phyloP scores from a whole-genome alignment of 2,888 invertebrate genomes.

The Drosophila helvetica region DNA sequence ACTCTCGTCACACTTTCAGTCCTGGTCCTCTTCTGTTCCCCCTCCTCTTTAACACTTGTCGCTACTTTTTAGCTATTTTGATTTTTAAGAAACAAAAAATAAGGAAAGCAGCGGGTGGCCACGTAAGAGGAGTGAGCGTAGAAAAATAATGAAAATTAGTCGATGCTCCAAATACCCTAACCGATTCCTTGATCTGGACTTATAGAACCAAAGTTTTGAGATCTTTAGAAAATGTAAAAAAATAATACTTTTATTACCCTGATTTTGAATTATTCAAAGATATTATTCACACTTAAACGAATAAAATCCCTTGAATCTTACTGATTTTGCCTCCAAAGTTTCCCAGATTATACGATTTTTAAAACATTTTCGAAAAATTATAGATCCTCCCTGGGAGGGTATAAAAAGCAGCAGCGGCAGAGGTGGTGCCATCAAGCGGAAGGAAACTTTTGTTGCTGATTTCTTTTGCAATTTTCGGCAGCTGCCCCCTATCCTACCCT shows the following conservation, averaged over 20 bases:
- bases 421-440: not conserved
- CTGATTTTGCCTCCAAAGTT: too few species aligned
- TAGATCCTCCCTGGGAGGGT: not conserved
- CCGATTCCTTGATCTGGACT: not conserved
- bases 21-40: slow-evolving; percentile 1
- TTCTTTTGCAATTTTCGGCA: slow-evolving; percentile 74
- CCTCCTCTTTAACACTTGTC: slow-evolving; percentile 66
- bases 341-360: not conserved
- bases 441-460: slow-evolving; percentile 77
- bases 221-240: too few species aligned
- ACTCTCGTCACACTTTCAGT: slow-evolving; percentile 41
- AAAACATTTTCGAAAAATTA: not conserved
- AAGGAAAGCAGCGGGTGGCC: not conserved
- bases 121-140: not conserved
- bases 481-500: slow-evolving; percentile 20
- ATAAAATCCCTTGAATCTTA: too few species aligned
- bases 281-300: too few species aligned
- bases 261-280: too few species aligned
- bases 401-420: slow-evolving; percentile 8
- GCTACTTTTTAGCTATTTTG: slow-evolving; percentile 80
- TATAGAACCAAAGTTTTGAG: too few species aligned
- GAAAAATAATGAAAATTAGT: not conserved
- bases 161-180: not conserved
- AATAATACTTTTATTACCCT: too few species aligned
- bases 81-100: slow-evolving; percentile 71